Conservation (phyloP, 1,140 invertebrate species). For the Lucilia sericata region DNA sequence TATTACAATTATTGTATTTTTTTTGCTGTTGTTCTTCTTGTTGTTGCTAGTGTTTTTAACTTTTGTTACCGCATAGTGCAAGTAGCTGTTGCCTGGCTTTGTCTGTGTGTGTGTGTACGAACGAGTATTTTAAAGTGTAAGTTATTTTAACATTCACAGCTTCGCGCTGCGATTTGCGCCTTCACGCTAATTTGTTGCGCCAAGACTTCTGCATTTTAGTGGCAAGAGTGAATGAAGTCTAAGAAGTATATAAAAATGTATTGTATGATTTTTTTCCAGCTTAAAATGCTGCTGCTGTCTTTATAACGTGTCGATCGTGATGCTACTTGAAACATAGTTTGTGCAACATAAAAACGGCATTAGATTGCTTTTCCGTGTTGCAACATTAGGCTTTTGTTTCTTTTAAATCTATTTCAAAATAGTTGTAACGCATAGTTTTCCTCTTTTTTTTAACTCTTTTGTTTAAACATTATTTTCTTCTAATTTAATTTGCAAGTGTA, state of each 20-base stretch:
- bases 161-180: slow-evolving; percentile 50
- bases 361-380: slow-evolving; percentile 30
- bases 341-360: slow-evolving; percentile 35
- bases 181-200: slow-evolving; percentile 50
- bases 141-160: slow-evolving; percentile 46
- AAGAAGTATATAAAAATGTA: neutral
- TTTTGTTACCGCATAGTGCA: neutral
- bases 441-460: neutral
- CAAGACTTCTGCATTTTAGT: slow-evolving; percentile 48
- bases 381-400: neutral
- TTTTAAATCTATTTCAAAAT: neutral
- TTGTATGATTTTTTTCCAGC: neutral
- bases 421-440: neutral
- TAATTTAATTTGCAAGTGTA: neutral
- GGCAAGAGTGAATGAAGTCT: neutral
- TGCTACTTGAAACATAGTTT: slow-evolving; percentile 42
- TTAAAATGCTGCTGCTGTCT: slow-evolving; percentile 27
- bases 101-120: neutral
- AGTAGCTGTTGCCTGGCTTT: too few relatives aligned
- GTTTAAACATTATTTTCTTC: neutral
- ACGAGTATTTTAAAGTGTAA: slow-evolving; percentile 30
- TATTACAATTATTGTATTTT: neutral
- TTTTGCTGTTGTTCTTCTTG: neutral
- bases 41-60: neutral
- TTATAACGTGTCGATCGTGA: slow-evolving; percentile 42